These are phyloP conservation scores for Sorex maritimensis DNA, from an alignment of 2,797 vertebrate species.

Conservation along the genomic window DNA sequence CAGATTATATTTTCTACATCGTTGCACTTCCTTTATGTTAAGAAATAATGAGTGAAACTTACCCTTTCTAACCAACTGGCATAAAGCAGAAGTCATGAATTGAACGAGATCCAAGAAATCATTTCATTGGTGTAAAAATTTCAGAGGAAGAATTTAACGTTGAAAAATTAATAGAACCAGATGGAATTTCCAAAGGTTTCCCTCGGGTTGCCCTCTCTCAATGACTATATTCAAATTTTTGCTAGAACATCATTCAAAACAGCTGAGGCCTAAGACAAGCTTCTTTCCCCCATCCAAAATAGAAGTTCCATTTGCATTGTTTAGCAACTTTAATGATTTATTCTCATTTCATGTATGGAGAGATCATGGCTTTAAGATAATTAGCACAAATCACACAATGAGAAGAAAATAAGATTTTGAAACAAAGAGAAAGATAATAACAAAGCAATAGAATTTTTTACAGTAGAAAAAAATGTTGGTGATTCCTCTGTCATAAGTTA, in stretches of 20 bases:
- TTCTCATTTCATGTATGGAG: conserved; percentile 17
- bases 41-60: conserved; percentile 61
- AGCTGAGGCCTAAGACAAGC: background rate
- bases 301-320: conserved; percentile 12
- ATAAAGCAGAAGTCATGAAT: conserved; percentile 32
- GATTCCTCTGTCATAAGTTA: background rate
- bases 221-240: conserved; percentile 35
- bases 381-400: background rate
- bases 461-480: background rate
- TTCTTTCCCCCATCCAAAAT: background rate
- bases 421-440: conserved; percentile 33
- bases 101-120: conserved; percentile 20
- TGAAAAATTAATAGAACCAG: conserved; percentile 28
- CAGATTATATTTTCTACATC: conserved; percentile 67
- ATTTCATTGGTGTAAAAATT: conserved; percentile 51
- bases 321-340: conserved; percentile 42
- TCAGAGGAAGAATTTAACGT: conserved; percentile 37
- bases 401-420: conserved; percentile 46
- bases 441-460: background rate
- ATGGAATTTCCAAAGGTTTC: conserved; percentile 29
- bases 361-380: conserved; percentile 26
- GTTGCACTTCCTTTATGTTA: conserved; percentile 44
- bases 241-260: background rate
- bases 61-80: conserved; percentile 39
- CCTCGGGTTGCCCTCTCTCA: conserved; percentile 1